Base-by-base conservation (phyloP, 1,140 invertebrate species). In the Drosophila eugracilis region DNA sequence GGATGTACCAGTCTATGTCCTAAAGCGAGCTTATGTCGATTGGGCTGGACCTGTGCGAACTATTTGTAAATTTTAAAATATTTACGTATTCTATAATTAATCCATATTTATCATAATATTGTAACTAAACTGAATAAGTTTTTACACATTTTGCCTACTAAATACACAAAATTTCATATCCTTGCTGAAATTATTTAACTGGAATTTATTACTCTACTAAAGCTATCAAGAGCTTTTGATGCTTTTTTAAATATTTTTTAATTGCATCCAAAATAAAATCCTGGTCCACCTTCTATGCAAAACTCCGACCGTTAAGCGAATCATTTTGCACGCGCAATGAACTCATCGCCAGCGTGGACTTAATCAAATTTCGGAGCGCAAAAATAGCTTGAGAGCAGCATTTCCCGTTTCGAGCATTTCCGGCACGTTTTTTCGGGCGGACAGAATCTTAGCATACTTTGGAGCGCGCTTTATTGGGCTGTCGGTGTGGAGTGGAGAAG, bases 301-400 rank as follows among this genome's bases (percentile, higher is more conserved):
- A 78, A 58, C 41, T 53, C 48, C 21, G 30, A 36, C 48, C 53
- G 48, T 52, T 63, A 37, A 44, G 36, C 37, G 55, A 59, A 72
- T 49, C 60, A 57, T 66, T 78, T 75, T 36, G 52, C 7, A 30
- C 44, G 59, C 63, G 39, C 74, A 86, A 88, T 88, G 70, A 88
- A 88, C 83, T 88, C 75, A 55, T 88, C 62, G 62, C 48, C 54
- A 30, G 47, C 60, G 50, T 26, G 75, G 60, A 88, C 83, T 83
- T 88, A 88, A 88, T 88, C 83, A 88, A 88, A 88, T 88, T 88
- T 88, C 34, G 78, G 22, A 50, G 55, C 47, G 50, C 41, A 53
- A 86, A 86, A 80, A 65, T 77, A 75, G 37, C 34, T 32, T 54
- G 47, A 65, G 42, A 47, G 47, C 60, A 26, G 24, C 30, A 39